Evolutionary conservation across 2,113 vertebrate genomes (phyloP).

Genomic region (Eublepharis macularius): DNA sequence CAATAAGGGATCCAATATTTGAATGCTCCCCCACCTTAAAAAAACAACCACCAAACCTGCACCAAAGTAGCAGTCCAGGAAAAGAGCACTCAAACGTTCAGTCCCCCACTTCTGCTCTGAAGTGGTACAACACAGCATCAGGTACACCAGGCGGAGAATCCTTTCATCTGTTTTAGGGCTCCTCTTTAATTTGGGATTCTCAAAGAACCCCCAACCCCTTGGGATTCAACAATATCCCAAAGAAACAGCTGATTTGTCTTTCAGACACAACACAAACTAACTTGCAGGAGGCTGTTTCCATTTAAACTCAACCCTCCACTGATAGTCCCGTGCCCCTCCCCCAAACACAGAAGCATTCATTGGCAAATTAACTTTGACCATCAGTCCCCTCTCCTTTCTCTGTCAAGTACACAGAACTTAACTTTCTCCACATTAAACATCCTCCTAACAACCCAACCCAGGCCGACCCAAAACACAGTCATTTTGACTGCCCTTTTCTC

Average conservation of each 20-base stretch:
- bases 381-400: constrained; percentile 23
- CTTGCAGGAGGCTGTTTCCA: neutral
- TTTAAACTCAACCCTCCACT: constrained; percentile 24
- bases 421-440: constrained; percentile 30
- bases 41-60: neutral
- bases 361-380: constrained; percentile 7
- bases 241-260: neutral
- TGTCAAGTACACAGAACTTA: constrained; percentile 38
- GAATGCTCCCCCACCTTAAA: neutral
- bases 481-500: constrained; percentile 26
- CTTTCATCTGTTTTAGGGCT: neutral
- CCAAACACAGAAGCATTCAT: constrained; percentile 18
- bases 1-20: neutral
- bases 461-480: constrained; percentile 39
- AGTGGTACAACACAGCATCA: neutral
- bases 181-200: neutral
- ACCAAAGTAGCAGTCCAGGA: neutral
- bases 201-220: neutral
- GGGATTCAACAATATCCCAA: too few relatives aligned
- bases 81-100: neutral
- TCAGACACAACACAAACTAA: neutral
- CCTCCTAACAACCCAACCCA: constrained; percentile 4
- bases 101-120: neutral
- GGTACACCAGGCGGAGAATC: too few relatives aligned
- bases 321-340: constrained; percentile 5